Percentiles rank a stretch among this genome's conserved stretches.
These are phyloP conservation scores for Anseranas semipalmata DNA, from an alignment of 2,113 vertebrate species.

Conservation along the genomic window DNA sequence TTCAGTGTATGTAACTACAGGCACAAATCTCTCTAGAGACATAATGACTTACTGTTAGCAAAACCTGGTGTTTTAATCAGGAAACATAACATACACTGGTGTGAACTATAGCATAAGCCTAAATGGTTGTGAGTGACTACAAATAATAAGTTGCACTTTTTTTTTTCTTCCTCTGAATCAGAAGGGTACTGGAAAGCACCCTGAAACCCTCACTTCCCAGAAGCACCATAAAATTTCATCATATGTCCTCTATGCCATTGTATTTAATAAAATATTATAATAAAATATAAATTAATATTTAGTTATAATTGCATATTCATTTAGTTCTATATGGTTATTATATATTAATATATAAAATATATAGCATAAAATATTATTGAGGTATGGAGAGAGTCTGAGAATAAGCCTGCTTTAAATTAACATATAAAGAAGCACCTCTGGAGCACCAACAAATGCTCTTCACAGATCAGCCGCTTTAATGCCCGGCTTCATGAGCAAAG, in stretches of 20 bases:
- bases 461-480: not conserved
- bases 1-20: not conserved
- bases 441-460: conserved; percentile 6
- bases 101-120: not conserved
- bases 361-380: not conserved
- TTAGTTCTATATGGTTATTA: not conserved
- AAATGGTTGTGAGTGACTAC: not conserved
- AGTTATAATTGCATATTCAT: not conserved
- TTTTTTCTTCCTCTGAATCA: not conserved
- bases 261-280: not conserved
- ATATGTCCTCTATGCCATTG: not conserved
- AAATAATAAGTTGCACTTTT: not conserved
- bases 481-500: not conserved
- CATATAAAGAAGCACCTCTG: not conserved
- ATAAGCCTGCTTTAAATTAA: not conserved
- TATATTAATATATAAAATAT: not conserved
- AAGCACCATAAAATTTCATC: not conserved
- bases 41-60: not conserved
- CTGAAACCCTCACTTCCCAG: not conserved
- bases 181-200: not conserved
- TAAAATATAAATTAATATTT: not conserved
- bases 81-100: not conserved
- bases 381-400: not conserved
- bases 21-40: not conserved
- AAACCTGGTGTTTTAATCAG: not conserved